Evolutionary conservation across 2,797 vertebrate species (phyloP).

Genomic region (Austrolebias charrua): DNA sequence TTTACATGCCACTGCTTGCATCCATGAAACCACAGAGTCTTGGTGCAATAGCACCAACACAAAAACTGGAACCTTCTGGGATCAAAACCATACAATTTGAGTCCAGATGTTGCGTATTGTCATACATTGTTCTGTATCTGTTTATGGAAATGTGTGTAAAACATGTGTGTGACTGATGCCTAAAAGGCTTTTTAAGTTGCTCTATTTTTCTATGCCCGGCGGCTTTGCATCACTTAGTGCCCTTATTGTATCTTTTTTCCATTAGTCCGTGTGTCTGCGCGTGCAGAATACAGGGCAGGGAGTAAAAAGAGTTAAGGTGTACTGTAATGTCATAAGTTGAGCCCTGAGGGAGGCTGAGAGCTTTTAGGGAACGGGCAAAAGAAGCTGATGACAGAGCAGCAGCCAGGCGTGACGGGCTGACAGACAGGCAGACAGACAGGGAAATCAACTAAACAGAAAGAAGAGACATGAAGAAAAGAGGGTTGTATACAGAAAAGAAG

Average conservation of each 20-base stretch:
- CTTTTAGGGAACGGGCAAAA: conserved; percentile 73
- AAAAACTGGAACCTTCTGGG: not conserved
- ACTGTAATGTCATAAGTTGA: conserved; percentile 71
- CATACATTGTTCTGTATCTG: not conserved
- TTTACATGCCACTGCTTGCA: not conserved
- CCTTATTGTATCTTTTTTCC: conserved; percentile 50
- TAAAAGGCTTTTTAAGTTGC: conserved; percentile 42
- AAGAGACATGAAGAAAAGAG: conserved; percentile 20
- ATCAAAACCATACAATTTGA: not conserved
- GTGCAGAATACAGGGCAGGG: conserved; percentile 27
- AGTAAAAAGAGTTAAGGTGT: conserved; percentile 43
- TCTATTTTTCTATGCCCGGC: conserved; percentile 44
- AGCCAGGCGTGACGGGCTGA: conserved; percentile 58
- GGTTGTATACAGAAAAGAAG: not conserved
- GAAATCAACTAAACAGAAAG: conserved; percentile 27
- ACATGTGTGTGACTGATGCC: conserved; percentile 33
- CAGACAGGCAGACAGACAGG: conserved; percentile 32
- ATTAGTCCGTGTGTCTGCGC: conserved; percentile 39
- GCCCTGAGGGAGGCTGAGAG: conserved; percentile 65
- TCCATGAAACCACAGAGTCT: not conserved
- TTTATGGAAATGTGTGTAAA: conserved; percentile 27
- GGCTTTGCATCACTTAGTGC: conserved; percentile 68
- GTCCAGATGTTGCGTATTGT: too few species aligned
- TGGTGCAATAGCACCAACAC: not conserved
- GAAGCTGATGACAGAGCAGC: conserved; percentile 64